phyloP scores from a whole-genome alignment of 2,113 vertebrate genomes.

The Coturnix japonica region DNA sequence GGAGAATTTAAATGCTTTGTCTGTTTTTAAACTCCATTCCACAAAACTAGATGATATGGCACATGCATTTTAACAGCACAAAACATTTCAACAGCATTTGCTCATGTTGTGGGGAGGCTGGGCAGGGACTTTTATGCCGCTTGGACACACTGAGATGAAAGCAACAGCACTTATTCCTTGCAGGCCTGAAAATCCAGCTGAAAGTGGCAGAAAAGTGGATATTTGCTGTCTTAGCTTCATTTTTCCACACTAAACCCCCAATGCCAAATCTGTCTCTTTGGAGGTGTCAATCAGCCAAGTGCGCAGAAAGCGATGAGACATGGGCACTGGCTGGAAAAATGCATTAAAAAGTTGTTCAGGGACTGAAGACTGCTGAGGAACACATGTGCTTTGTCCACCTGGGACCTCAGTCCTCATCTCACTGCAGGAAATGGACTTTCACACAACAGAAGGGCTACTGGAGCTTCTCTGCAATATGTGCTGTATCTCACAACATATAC shows the following conservation, averaged over 20 bases:
- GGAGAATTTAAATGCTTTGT: neutral
- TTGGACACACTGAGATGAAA: neutral
- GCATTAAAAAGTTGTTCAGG: constrained; percentile 2
- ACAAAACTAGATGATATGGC: neutral
- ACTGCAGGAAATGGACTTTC: neutral
- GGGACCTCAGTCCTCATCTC: neutral
- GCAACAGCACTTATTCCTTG: neutral
- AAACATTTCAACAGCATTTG: neutral
- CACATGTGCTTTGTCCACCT: neutral
- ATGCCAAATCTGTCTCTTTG: neutral
- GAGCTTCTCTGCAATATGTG: neutral
- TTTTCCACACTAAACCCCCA: neutral
- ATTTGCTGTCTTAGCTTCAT: neutral
- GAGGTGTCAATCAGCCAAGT: neutral
- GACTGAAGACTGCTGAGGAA: neutral
- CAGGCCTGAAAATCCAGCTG: neutral
- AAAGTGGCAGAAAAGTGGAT: neutral
- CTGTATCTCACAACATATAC: neutral
- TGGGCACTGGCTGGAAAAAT: neutral
- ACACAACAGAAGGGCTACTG: neutral
- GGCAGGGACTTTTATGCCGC: neutral
- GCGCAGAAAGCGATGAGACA: neutral
- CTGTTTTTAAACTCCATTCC: neutral
- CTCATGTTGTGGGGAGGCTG: neutral
- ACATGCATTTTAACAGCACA: neutral